phyloP scores from a whole-genome alignment of 2,797 vertebrate species.

The Poeciliopsis presidionis region DNA sequence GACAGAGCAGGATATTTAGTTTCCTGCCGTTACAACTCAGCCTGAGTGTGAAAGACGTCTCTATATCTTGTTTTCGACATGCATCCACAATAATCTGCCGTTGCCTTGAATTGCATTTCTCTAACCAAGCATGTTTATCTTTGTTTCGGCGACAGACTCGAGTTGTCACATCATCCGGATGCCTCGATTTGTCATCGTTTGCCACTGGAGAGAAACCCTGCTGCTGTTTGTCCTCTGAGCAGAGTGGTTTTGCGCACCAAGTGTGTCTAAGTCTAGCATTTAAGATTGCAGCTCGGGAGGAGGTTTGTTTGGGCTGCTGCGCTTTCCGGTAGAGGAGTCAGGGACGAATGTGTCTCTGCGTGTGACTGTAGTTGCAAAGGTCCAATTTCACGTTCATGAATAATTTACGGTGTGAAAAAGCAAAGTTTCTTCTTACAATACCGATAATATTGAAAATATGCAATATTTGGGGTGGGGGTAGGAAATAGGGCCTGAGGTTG shows the following conservation, averaged over 20 bases:
- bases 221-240: slow-evolving; percentile 20
- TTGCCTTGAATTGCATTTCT: slow-evolving; percentile 17
- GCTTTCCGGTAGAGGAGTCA: slow-evolving; percentile 28
- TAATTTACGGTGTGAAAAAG: slow-evolving; percentile 43
- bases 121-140: slow-evolving; percentile 34
- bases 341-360: slow-evolving; percentile 13
- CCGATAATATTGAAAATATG: neutral
- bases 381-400: slow-evolving; percentile 45
- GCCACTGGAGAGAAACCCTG: slow-evolving; percentile 34
- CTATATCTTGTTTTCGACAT: slow-evolving; percentile 14
- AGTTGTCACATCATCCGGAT: slow-evolving; percentile 42
- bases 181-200: slow-evolving; percentile 49
- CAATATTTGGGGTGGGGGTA: neutral
- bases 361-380: slow-evolving; percentile 36
- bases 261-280: slow-evolving; percentile 43
- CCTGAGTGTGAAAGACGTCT: slow-evolving; percentile 16
- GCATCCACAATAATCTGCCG: neutral
- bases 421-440: slow-evolving; percentile 28
- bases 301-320: slow-evolving; percentile 38
- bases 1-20: slow-evolving; percentile 11
- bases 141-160: slow-evolving; percentile 43
- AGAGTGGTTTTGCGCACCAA: slow-evolving; percentile 43
- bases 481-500: neutral
- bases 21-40: slow-evolving; percentile 3
- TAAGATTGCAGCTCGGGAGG: slow-evolving; percentile 20